Base-by-base conservation (phyloP, 1,140 invertebrate species). In the Ostrea edulis region DNA sequence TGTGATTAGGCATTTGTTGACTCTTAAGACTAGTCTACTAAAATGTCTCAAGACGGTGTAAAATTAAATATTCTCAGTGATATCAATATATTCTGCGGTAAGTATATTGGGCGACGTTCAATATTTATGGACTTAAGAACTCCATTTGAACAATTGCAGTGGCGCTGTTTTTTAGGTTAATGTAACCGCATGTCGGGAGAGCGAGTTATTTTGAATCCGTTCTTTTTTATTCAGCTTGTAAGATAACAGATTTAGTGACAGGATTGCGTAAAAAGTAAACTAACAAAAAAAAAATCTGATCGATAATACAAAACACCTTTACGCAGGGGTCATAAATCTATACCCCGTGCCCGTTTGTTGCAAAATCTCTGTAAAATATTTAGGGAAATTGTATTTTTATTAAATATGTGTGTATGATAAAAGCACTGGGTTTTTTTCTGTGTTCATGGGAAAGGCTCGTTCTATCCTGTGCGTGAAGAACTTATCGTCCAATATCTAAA, bases 221-320 rank as follows among this genome's bases (percentile, higher is more conserved):
- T 22, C n/a, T 71, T 77, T 77, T 77, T 77, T 20, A 62, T n/a
- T 77, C 29, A 35, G 11, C 9, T 29, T 35, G 68, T 35, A 14
- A 77, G 68, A 77, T 77, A 77, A 77, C 29, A 77, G 12, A 77
- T 77, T 77, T 77, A 77, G 68, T 35, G 68, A 77, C 68, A 77
- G 68, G 25, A 77, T 77, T 77, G 29, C 68, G 68, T 29, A 35
- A 29, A 77, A 77, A 77, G 68, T 77, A 77, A 77, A 77, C 68
- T 62, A 77, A 9, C 22, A 77, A 22, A 71, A 71, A 44, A 77
- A 77, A 25, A 25, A 35, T 35, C 25, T 4, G 14, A 77, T 77
- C 22, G 68, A 35, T 62, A 62, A 62, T 20, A 62, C 17, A 62
- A 62, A 62, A 20, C 17, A 62, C 55, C n/a, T 62, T 17, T 20